Evolutionary conservation across 92 coral and sea anemone species (phyloP).

Genomic region (Micromussa lordhowensis): DNA sequence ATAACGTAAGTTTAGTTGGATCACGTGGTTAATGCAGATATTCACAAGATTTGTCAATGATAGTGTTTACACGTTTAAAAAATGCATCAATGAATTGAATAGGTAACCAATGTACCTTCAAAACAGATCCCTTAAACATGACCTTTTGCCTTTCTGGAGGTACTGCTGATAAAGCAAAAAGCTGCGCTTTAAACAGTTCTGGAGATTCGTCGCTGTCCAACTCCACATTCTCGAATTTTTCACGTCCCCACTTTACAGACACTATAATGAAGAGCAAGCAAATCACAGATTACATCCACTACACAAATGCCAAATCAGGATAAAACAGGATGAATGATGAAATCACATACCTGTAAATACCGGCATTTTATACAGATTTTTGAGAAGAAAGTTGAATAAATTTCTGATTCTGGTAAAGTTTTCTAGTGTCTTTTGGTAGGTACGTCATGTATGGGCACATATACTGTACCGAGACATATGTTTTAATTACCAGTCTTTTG

Average conservation of each 20-base stretch:
- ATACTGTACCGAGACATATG: too few relatives aligned
- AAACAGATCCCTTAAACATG: slow-evolving; percentile 93
- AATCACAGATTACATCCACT: neutral
- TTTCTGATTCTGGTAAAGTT: neutral
- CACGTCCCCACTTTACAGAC: slow-evolving; percentile 93
- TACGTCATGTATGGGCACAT: too few relatives aligned
- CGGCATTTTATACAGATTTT: slow-evolving; percentile 61
- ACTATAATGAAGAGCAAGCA: slow-evolving; percentile 51
- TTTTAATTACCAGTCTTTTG: too few relatives aligned
- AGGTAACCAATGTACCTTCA: slow-evolving; percentile 73
- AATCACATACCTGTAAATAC: slow-evolving; percentile 55
- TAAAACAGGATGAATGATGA: neutral
- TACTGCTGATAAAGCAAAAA: slow-evolving; percentile 94
- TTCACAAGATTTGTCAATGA: neutral
- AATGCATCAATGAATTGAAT: neutral
- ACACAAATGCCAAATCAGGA: neutral
- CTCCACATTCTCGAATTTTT: slow-evolving; percentile 91
- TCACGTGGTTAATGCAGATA: slow-evolving; percentile 8
- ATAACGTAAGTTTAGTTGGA: neutral
- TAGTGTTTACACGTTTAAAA: neutral
- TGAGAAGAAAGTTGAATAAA: slow-evolving; percentile 7
- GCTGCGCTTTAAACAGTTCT: slow-evolving; percentile 93
- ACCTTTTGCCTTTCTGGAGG: slow-evolving; percentile 97
- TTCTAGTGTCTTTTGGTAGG: too few relatives aligned
- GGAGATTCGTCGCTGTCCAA: slow-evolving; percentile 93